These are phyloP conservation scores for Campaea margaritaria DNA, from an alignment of 2,888 invertebrate species.

Conservation along the genomic window DNA sequence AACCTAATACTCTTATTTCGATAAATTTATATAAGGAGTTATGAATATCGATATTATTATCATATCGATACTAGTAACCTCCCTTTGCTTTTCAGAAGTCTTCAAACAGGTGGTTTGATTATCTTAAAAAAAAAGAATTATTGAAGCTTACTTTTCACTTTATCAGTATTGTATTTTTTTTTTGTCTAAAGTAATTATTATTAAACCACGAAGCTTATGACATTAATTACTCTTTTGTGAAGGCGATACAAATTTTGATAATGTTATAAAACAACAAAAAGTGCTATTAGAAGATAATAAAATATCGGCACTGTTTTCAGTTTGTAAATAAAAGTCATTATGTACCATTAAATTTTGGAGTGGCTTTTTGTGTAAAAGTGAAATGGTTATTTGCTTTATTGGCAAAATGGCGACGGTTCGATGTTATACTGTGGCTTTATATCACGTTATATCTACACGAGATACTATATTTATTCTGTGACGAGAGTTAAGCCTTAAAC, in stretches of 20 bases:
- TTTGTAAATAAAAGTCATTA: neutral
- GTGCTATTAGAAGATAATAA: constrained; percentile 4
- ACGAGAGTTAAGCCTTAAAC: no score
- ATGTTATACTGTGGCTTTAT: no score
- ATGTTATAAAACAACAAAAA: constrained; percentile 13
- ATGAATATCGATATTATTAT: neutral
- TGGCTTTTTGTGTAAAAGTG: no score
- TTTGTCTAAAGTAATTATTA: constrained; percentile 12
- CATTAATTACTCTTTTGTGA: constrained; percentile 24
- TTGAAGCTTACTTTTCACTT: constrained; percentile 28
- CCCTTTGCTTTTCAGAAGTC: constrained; percentile 24
- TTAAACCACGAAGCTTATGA: constrained; percentile 12
- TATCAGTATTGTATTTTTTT: constrained; percentile 22
- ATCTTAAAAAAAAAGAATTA: constrained; percentile 32
- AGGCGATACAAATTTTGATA: constrained; percentile 19
- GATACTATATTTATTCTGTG: no score
- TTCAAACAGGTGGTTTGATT: constrained; percentile 41
- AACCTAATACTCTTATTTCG: no score
- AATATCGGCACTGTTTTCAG: neutral
- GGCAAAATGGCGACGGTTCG: no score
- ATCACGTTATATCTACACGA: no score
- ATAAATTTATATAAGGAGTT: no score
- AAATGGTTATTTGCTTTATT: no score
- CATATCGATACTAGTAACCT: constrained; percentile 2
- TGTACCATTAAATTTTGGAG: neutral